Evolutionary conservation across 2,888 invertebrate genomes (phyloP).

Genomic region (Ferdinandea cuprea): DNA sequence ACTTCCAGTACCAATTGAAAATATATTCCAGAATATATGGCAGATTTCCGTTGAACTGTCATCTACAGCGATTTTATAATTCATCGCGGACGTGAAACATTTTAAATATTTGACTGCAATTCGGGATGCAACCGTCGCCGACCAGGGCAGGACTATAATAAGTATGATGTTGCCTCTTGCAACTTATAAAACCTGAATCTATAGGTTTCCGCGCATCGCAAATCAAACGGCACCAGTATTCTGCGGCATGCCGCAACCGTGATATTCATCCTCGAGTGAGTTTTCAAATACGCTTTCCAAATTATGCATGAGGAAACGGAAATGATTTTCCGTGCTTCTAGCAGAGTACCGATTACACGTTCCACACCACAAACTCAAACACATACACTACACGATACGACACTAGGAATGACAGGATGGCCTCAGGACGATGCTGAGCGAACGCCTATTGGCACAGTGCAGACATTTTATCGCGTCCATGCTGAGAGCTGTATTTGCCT

Average conservation of each 20-base stretch:
- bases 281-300: constrained; percentile 66
- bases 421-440: neutral
- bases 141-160: neutral
- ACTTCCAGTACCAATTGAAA: too few relatives aligned
- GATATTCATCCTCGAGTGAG: constrained; percentile 63
- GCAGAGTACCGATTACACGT: constrained; percentile 52
- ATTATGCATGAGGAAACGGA: constrained; percentile 73
- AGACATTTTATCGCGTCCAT: constrained; percentile 1
- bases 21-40: too few relatives aligned
- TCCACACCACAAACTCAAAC: too few relatives aligned
- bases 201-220: too few relatives aligned
- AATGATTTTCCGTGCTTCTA: constrained; percentile 66
- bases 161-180: too few relatives aligned
- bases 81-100: constrained; percentile 63
- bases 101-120: constrained; percentile 58
- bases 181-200: constrained; percentile 13
- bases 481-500: constrained; percentile 12
- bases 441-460: neutral
- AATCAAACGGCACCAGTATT: neutral
- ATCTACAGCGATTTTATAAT: constrained; percentile 39
- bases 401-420: constrained; percentile 2
- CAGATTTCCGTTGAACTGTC: constrained; percentile 20
- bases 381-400: too few relatives aligned
- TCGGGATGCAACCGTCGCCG: neutral
- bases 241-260: constrained; percentile 26